phyloP scores from a whole-genome alignment of 2,888 invertebrate genomes.

The Glaucopsyche alexis region DNA sequence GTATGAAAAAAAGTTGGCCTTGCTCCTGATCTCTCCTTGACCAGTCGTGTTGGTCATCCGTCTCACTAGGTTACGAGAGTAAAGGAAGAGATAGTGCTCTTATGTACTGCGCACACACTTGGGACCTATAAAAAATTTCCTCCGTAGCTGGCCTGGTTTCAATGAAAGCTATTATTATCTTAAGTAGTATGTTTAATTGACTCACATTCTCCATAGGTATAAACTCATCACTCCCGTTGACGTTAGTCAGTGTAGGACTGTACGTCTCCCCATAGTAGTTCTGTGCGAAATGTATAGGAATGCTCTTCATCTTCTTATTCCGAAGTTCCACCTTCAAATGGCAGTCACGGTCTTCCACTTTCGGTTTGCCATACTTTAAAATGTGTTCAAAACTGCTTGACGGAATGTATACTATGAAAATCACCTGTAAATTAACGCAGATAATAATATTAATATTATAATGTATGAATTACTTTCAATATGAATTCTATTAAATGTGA shows the following conservation, averaged over 20 bases:
- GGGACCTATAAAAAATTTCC: too few relatives aligned
- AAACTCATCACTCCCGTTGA: conserved; percentile 72
- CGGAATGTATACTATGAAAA: conserved; percentile 85
- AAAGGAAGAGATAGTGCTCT: too few relatives aligned
- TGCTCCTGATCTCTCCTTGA: too few relatives aligned
- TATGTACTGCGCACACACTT: too few relatives aligned
- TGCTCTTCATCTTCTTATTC: conserved; percentile 62
- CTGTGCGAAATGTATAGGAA: conserved; percentile 67
- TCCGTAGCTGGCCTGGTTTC: too few relatives aligned
- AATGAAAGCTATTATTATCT: too few relatives aligned
- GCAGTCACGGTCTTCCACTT: conserved; percentile 51
- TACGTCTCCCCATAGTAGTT: conserved; percentile 63
- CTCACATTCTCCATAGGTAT: conserved; percentile 85
- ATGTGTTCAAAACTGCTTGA: conserved; percentile 84
- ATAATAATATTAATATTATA: background rate
- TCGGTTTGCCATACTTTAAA: conserved; percentile 73
- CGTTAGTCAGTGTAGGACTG: conserved; percentile 58
- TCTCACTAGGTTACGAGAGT: too few relatives aligned
- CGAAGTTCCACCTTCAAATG: conserved; percentile 62
- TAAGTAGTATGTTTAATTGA: conserved; percentile 32
- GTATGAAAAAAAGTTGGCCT: too few relatives aligned
- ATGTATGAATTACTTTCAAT: background rate
- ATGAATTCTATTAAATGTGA: background rate
- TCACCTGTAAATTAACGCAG: conserved; percentile 63
- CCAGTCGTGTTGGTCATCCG: too few relatives aligned